Base-by-base conservation (phyloP, 2,113 vertebrate species). In the Kryptolebias marmoratus region DNA sequence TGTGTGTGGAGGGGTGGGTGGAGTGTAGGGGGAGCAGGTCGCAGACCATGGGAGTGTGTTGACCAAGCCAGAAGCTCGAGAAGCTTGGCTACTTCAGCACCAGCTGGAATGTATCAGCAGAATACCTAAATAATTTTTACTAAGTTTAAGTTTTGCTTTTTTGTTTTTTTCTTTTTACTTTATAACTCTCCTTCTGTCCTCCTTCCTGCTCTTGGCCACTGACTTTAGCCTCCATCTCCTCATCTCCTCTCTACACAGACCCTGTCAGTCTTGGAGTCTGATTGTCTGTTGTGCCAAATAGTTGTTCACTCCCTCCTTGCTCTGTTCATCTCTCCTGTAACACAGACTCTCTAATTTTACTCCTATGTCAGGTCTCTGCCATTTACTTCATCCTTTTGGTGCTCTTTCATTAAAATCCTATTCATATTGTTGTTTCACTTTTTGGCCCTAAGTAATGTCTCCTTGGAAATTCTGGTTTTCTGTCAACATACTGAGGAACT, bases 31-130 rank as follows among this genome's bases (percentile, higher is more conserved):
- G 53, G 85, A 49, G 66, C 39, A 69, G 87, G 88, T 88, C 80
- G 80, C 81, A 84, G 91, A 87, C 80, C 90, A 89, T 86, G 89
- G 90, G 88, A 90, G 87, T 73, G 70, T 83, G 73, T 56, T 39
- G 18, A 67, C 28, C 28, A 71, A 69, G 85, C 71, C 73, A 64
- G 81, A 73, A 75, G 77, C 45, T 66, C 31, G 77, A 80, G 67
- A 42, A 78, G 75, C 61, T 87, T 80, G 81, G 83, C 84, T 80
- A 74, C 80, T 67, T 73, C 85, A 39, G 27, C 73, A 65, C 53
- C 78, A 82, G 81, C 90, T 90, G 89, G 85, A 90, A 88, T 64
- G 70, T 73, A 77, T 90, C 89, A 86, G 61, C 53, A 44, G 7
- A 12, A 88, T 36, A 66, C 70, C 55, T 27, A 27, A 11, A 53